Evolutionary conservation across 2,888 invertebrate species (phyloP), one percentile per base, ranked within the genome.

Genomic region (Leistus spinibarbis): DNA sequence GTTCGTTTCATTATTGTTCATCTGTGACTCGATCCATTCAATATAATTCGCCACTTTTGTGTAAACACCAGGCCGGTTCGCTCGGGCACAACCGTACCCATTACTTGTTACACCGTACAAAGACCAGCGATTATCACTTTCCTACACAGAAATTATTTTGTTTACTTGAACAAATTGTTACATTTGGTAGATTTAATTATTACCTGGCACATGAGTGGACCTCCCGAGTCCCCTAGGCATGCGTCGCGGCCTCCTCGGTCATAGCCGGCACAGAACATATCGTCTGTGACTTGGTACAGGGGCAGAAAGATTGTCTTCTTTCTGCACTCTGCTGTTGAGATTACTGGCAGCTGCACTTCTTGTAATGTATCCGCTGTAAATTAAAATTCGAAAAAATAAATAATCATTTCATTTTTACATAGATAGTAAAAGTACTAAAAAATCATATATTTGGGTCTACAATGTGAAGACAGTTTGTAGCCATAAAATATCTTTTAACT

Each of bases 251-350:
- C 94, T 64, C 94, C 94, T 77, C 93, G 88, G 82, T 93, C 93
- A 81, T 90, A 91, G 19, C 94, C 94, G 66, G 94, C 94, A 82
- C 94, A 94, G 85, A 94, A 91, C 94, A 94, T 94, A 82, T 93
- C 91, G 73, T 93, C 92, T 0, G 94, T 94, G 74, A 94, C 90
- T 80, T 90, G 89, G 84, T 94, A 94, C 66, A 93, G 86, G 16
- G 93, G 93, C 79, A 94, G 86, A 80, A 93, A 91, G 0, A 93
- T 85, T 20, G 93, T 94, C 79, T 92, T 88, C 66, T 91, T 91
- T 22, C 92, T 88, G 81, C 94, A 94, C 82, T 94, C 93, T 69
- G 89, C 89, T 3, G 93, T 93, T 72, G 93, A 93, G 79, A 94
- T 93, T 75, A 94, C 89, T 5, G 94, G 94, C 80, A 94, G 86